Base-by-base conservation (phyloP, 2,888 invertebrate genomes). In the Calliscelio sp. region DNA sequence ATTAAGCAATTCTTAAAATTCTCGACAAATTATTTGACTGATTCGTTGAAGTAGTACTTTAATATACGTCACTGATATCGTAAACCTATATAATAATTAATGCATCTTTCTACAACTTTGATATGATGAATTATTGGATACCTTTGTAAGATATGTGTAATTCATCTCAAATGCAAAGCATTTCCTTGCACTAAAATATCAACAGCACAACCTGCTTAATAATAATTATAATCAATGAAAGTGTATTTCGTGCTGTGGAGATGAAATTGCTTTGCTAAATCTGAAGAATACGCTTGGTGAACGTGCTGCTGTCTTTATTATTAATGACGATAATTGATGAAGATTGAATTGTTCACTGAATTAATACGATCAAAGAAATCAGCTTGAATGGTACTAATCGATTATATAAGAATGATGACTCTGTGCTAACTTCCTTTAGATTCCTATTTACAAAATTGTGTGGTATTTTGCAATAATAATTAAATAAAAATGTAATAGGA, bases 191-290 rank as follows among this genome's bases (percentile, higher is more conserved):
- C 18, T 41, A 22, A 55, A 75, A 65, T 75, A 63, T 75, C 53
- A 53, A 41, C 28, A 28, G 61, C 18, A 35, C 44, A 53, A 25
- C 61, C 74, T 75, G 65, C 53, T 65, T 75, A 75, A 75, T 65
- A 75, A 75, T 65, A 75, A 75, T 66, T 65, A 55, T 57, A 75
- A 75, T 66, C 75, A 65, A 66, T 55, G 66, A 53, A 75, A 66
- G 28, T 75, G 41, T 38, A 55, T 22, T 28, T 44, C 59, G 14
- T 51, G 20, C 38, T 18, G 44, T 25, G 49, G n/a, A 59, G 32
- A 35, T 46, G 35, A 59, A 59, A 59, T 35, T 57, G 35, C 20
- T 59, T 18, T 35, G 22, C 46, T 20, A 57, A 70, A 20, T 44
- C 38, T 28, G 41, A 57, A 70, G 55, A 55, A 68, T 68, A 55